Percentiles rank a stretch among this genome's conserved stretches.
phyloP scores from a whole-genome alignment of 2,113 vertebrate species.

The Rissa tridactyla region DNA sequence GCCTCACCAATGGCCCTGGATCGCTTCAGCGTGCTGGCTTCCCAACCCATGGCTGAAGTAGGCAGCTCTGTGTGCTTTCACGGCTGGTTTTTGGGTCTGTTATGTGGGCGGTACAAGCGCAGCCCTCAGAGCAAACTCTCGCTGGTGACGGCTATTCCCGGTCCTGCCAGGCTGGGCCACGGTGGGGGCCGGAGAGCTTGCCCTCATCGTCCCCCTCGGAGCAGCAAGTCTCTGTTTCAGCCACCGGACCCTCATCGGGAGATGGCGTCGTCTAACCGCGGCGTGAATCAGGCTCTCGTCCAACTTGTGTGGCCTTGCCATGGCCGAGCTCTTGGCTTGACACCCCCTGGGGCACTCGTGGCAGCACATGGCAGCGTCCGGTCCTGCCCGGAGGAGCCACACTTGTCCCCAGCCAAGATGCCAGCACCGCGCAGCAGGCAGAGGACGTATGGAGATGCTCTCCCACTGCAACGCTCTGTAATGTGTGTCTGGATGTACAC shows the following conservation, averaged over 20 bases:
- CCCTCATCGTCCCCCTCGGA: not conserved
- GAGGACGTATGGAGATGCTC: accelerated
- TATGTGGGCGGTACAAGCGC: accelerated
- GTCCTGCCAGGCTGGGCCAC: not conserved
- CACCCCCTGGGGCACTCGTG: accelerated
- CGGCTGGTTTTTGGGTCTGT: not conserved
- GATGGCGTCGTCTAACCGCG: accelerated
- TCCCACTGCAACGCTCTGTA: not conserved
- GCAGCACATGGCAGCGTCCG: accelerated
- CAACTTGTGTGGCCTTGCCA: not conserved
- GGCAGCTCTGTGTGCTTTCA: not conserved
- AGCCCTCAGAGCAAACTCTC: not conserved
- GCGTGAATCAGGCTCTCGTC: not conserved
- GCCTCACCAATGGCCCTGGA: not conserved
- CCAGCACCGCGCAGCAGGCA: not conserved
- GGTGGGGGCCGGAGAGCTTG: accelerated
- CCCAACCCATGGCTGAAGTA: not conserved
- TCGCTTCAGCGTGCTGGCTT: too few relatives aligned
- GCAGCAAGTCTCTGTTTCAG: not conserved
- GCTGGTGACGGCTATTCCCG: not conserved
- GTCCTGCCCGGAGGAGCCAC: not conserved
- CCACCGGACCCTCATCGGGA: not conserved
- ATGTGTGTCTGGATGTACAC: not conserved
- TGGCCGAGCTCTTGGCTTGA: not conserved
- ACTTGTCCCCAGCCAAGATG: not conserved